Evolutionary conservation across 1,140 invertebrate genomes (phyloP).

Genomic region (Prorops nasuta): DNA sequence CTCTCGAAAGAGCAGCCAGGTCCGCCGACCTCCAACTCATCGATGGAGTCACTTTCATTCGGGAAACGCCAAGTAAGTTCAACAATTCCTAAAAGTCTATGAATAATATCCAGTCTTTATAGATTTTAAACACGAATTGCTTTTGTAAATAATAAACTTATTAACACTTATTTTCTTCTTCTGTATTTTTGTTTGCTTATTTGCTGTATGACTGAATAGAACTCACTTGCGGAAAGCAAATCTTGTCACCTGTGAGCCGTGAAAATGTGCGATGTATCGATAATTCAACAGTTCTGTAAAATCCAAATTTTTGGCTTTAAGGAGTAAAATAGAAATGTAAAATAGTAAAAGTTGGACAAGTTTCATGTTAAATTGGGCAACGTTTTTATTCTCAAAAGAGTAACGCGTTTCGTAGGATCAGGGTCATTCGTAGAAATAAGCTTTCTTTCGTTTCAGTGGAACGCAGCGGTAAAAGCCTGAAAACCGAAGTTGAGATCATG

Average conservation of each 20-base stretch:
- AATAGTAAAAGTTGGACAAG: no score
- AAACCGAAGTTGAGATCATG: slow-evolving; percentile 56
- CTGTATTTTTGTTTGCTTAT: background rate
- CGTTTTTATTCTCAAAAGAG: no score
- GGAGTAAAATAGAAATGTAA: no score
- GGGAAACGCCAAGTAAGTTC: slow-evolving; percentile 47
- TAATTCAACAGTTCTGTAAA: no score
- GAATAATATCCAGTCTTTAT: no score
- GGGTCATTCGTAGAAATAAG: no score
- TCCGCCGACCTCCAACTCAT: slow-evolving; percentile 59
- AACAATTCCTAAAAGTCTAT: background rate
- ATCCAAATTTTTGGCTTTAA: no score
- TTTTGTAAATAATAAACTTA: background rate
- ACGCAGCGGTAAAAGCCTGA: slow-evolving; percentile 54
- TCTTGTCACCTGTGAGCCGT: no score
- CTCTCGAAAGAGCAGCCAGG: slow-evolving; percentile 60
- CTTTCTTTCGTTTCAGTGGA: slow-evolving; percentile 35
- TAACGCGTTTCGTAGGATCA: no score
- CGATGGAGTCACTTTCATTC: slow-evolving; percentile 61
- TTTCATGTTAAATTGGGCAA: no score
- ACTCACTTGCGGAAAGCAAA: no score
- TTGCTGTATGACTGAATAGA: background rate
- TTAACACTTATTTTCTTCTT: background rate
- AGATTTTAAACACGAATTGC: background rate
- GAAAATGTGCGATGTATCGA: no score